Percentiles rank a stretch among this genome's conserved stretches.
Conservation (phyloP, 2,113 vertebrate genomes). For the Tapirus terrestris region DNA sequence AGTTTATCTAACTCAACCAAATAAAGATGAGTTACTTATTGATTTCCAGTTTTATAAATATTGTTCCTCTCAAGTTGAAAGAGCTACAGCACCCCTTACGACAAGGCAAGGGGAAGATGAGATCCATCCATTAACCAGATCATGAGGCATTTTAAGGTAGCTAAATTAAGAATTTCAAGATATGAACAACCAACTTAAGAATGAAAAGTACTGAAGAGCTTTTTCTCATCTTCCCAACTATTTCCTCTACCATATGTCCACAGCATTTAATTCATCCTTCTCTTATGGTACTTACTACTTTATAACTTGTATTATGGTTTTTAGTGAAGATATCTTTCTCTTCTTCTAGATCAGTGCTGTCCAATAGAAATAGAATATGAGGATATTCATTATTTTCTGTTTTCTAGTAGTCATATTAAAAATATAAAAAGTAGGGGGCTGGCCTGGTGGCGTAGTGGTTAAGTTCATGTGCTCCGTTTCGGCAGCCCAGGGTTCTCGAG, state of each 20-base stretch:
- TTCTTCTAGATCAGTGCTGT: background rate
- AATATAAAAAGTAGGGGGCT: background rate
- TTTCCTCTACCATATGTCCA: background rate
- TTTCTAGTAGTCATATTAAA: background rate
- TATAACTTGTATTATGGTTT: background rate
- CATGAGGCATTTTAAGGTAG: background rate
- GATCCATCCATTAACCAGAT: constrained; percentile 11
- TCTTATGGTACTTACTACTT: background rate
- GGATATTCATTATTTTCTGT: background rate
- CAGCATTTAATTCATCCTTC: background rate
- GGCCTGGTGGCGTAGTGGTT: no score
- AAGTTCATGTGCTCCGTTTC: no score
- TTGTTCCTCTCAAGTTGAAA: background rate
- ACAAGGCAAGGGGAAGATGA: background rate
- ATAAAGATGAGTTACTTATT: constrained; percentile 49
- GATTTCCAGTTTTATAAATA: constrained; percentile 29
- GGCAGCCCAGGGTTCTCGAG: no score
- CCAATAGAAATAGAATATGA: constrained; percentile 22
- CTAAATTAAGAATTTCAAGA: constrained; percentile 53
- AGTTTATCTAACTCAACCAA: constrained; percentile 44
- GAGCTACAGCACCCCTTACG: background rate
- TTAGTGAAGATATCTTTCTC: background rate
- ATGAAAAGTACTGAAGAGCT: background rate
- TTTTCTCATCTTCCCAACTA: background rate
- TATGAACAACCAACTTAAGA: constrained; percentile 20